These are phyloP conservation scores for Rhabdomys pumilio DNA, from an alignment of 2,797 vertebrate genomes.

Conservation along the genomic window DNA sequence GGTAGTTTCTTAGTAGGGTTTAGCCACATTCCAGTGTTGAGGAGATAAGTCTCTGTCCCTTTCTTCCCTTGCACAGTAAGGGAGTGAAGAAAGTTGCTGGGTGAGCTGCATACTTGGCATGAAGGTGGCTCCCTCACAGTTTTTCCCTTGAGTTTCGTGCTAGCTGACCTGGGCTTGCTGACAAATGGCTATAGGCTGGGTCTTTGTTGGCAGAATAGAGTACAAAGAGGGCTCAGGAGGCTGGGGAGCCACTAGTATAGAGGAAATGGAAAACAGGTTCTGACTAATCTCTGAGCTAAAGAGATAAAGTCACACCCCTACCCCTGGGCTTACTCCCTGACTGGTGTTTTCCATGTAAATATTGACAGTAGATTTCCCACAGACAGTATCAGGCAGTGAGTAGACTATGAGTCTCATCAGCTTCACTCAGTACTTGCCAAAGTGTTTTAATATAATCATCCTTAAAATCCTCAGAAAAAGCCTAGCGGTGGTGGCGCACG, in stretches of 20 bases:
- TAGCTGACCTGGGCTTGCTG: background rate
- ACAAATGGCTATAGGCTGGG: constrained; percentile 18
- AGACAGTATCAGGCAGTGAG: background rate
- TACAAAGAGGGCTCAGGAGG: background rate
- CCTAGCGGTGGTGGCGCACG: too few relatives aligned
- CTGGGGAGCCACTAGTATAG: background rate
- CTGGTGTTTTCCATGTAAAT: background rate
- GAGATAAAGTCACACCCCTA: background rate
- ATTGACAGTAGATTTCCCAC: constrained; percentile 30
- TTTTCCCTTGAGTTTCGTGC: constrained; percentile 44
- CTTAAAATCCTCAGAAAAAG: background rate
- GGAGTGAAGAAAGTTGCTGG: background rate
- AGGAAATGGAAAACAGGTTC: background rate
- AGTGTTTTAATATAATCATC: background rate
- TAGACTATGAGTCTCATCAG: background rate
- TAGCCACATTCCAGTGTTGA: constrained; percentile 27
- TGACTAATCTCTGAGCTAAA: constrained; percentile 44
- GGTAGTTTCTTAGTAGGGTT: background rate
- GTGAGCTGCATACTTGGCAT: background rate
- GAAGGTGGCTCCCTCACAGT: background rate
- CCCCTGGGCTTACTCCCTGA: background rate
- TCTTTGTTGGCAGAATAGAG: background rate
- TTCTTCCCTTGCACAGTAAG: background rate
- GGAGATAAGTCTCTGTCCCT: constrained; percentile 18
- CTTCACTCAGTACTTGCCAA: background rate